These are phyloP conservation scores for Laspeyria flexula DNA, from an alignment of 2,888 invertebrate genomes.

Conservation along the genomic window DNA sequence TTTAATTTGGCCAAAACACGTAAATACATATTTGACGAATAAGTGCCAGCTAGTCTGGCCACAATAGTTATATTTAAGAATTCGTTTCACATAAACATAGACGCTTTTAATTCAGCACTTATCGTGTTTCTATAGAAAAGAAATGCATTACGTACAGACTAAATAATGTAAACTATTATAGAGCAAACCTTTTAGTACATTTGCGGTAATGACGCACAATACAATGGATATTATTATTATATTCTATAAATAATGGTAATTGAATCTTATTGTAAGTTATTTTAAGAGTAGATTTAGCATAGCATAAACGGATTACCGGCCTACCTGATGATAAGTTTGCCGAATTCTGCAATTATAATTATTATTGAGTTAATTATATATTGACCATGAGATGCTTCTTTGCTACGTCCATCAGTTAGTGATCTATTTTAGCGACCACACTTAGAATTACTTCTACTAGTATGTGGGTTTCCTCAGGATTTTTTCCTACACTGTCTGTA, in stretches of 20 bases:
- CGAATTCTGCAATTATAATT: no score
- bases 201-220: conserved; percentile 19
- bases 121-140: conserved; percentile 23
- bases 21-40: neutral
- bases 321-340: no score
- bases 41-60: conserved; percentile 2
- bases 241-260: neutral
- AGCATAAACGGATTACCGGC: no score
- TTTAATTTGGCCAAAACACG: no score
- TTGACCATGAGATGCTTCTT: no score
- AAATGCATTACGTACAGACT: conserved; percentile 35
- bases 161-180: conserved; percentile 37
- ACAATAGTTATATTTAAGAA: conserved; percentile 23
- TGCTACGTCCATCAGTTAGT: no score
- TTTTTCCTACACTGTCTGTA: no score
- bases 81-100: conserved; percentile 32
- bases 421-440: no score
- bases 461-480: no score
- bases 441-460: no score
- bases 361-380: no score
- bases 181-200: conserved; percentile 8
- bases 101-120: conserved; percentile 43
- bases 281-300: no score
- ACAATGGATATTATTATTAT: conserved; percentile 18
- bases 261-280: neutral